Base-by-base conservation (phyloP, 2,888 invertebrate species). In the Melanostoma scalare region DNA sequence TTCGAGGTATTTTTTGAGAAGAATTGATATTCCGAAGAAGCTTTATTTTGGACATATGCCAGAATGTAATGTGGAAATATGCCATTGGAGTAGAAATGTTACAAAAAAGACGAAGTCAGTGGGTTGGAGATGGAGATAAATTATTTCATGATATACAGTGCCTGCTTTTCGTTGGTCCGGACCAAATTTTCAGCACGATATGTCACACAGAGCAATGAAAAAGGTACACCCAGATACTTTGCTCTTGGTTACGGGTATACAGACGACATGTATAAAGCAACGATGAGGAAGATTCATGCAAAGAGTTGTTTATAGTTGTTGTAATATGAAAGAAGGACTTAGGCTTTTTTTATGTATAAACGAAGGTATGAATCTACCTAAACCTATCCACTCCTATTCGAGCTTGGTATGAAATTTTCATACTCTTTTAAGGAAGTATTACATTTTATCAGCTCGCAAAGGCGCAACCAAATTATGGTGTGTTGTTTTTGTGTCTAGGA, bases 21-120 rank as follows among this genome's bases (percentile, higher is more conserved):
- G 33, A 78, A 84, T 74, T 84, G 65, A 74, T 77, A 77, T 78
- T 74, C 58, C 8, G 30, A 53, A 52, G 46, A 60, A 84, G 78
- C 78, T 78, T 78, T 78, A 55, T 20, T 53, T 79, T 77, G 75
- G 84, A 60, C 84, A 84, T 52, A 79, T 75, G 84, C 79, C 84
- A 84, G 65, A 33, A 53, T 56, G 67, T 73, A 65, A 73, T 82
- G 73, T 52, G 61, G 46, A 82, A 77, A 79, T 79, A 79, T 75
- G 79, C 79, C 75, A 75, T 71, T 58, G 71, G 67, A 75, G 61
- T 50, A 20, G 20, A 20, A 78, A 56, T 69, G 56, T 46, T 61
- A 46, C 53, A 55, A n/a, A 20, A 60, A 35, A 53, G 8, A 10
- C n/a, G 38, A 31, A 6, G 9, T 38, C 6, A 52, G 10, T 36